Conservation (phyloP, 2,888 invertebrate species). For the Lasioglossum morio region DNA sequence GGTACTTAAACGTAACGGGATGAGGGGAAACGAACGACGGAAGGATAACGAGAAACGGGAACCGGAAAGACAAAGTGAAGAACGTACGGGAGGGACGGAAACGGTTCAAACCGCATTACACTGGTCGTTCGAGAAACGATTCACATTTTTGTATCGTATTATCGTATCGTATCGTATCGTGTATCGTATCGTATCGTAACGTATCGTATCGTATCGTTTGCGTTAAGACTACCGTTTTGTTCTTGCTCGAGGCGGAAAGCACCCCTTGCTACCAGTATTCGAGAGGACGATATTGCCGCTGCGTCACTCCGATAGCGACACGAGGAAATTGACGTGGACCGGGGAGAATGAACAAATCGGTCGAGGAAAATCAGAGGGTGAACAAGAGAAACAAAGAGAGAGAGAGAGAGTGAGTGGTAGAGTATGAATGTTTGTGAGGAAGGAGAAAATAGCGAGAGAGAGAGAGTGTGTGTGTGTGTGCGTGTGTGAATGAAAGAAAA, state of each 20-base stretch:
- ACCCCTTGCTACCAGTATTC: slow-evolving; percentile 81
- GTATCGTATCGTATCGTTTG: slow-evolving; percentile 69
- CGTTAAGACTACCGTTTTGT: slow-evolving; percentile 78
- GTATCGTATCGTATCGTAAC: slow-evolving; percentile 47
- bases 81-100: slow-evolving; percentile 17
- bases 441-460: neutral
- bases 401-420: neutral
- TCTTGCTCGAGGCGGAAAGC: slow-evolving; percentile 69
- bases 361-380: slow-evolving; percentile 7
- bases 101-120: slow-evolving; percentile 75
- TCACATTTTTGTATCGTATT: slow-evolving; percentile 72
- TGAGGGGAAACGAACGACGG: neutral
- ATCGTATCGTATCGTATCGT: slow-evolving; percentile 72
- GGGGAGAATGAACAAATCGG: neutral
- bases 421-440: neutral
- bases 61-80: neutral
- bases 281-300: slow-evolving; percentile 52
- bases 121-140: slow-evolving; percentile 76
- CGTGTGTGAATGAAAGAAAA: neutral
- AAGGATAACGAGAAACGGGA: neutral
- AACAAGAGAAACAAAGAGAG: neutral
- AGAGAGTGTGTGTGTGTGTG: neutral
- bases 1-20: slow-evolving; percentile 77
- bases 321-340: slow-evolving; percentile 26
- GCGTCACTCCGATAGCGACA: slow-evolving; percentile 46